A percentile compares a stretch with the other conserved stretches of the same genome.
Evolutionary conservation across 1,140 invertebrate genomes (phyloP).

Genomic region (Cydia amplana): DNA sequence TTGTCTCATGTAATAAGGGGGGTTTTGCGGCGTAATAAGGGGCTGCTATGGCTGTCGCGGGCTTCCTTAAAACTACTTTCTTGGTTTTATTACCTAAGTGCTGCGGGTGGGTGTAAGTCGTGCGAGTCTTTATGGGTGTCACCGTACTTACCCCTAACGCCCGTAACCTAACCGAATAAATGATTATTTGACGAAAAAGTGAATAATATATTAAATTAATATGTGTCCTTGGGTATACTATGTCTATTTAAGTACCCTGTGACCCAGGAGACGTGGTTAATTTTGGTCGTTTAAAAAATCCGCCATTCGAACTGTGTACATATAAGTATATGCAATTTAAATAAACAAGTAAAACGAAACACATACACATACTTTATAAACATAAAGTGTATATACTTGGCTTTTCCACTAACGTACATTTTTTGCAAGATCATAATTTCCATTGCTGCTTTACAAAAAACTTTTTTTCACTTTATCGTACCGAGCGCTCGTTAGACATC

Average conservation of each 20-base stretch:
- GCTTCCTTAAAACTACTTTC: conserved; percentile 77
- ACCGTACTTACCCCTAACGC: conserved; percentile 4
- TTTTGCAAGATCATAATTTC: not conserved
- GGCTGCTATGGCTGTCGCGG: conserved; percentile 70
- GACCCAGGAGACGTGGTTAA: too few relatives aligned
- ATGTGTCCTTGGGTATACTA: too few relatives aligned
- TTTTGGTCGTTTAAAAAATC: too few relatives aligned
- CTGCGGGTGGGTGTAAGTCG: conserved; percentile 56
- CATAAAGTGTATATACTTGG: not conserved
- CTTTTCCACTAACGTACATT: not conserved
- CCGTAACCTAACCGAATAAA: not conserved
- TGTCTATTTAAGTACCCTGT: too few relatives aligned
- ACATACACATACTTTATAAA: too few relatives aligned
- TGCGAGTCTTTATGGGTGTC: conserved; percentile 28
- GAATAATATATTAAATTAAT: not conserved
- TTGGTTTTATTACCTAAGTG: conserved; percentile 75
- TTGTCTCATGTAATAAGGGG: conserved; percentile 75
- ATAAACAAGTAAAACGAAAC: too few relatives aligned
- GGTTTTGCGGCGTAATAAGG: conserved; percentile 75
- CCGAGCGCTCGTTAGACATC: not conserved
- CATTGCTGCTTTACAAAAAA: not conserved
- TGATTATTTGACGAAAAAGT: conserved; percentile 9
- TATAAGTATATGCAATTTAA: too few relatives aligned
- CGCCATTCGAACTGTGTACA: too few relatives aligned
- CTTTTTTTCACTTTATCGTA: not conserved